Evolutionary conservation across 2,113 vertebrate genomes (phyloP).

Genomic region (Aldabrachelys gigantea): DNA sequence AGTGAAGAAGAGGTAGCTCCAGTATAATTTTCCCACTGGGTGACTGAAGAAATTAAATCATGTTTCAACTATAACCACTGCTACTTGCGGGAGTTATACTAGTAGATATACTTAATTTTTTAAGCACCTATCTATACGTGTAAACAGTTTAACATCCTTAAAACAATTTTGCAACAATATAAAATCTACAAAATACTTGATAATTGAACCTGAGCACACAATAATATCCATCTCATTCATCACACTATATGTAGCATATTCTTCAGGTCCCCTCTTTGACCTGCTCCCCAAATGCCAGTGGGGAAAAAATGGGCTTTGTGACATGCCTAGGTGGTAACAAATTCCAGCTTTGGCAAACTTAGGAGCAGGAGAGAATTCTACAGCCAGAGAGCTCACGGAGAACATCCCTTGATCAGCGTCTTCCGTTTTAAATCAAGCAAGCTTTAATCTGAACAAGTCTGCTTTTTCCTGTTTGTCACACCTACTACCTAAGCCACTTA

Average conservation of each 20-base stretch:
- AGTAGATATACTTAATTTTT: background rate
- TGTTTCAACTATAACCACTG: background rate
- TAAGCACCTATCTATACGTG: background rate
- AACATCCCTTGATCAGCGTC: background rate
- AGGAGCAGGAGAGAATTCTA: background rate
- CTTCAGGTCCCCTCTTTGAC: background rate
- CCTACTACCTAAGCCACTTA: background rate
- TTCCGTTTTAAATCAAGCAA: background rate
- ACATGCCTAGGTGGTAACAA: background rate
- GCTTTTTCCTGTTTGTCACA: background rate
- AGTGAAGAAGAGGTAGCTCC: background rate
- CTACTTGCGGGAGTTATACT: background rate
- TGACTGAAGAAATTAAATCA: background rate
- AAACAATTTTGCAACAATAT: background rate
- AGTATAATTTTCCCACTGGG: background rate
- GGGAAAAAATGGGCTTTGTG: background rate
- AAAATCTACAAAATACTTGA: background rate
- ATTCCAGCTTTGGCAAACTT: background rate
- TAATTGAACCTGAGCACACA: background rate
- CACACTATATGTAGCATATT: background rate
- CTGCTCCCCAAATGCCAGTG: background rate
- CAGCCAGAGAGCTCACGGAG: background rate
- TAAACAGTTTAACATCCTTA: background rate
- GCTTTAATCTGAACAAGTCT: background rate
- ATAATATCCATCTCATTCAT: background rate